These are phyloP conservation scores for Acanthosepion esculentum DNA, from an alignment of 2,888 invertebrate species.

Conservation along the genomic window DNA sequence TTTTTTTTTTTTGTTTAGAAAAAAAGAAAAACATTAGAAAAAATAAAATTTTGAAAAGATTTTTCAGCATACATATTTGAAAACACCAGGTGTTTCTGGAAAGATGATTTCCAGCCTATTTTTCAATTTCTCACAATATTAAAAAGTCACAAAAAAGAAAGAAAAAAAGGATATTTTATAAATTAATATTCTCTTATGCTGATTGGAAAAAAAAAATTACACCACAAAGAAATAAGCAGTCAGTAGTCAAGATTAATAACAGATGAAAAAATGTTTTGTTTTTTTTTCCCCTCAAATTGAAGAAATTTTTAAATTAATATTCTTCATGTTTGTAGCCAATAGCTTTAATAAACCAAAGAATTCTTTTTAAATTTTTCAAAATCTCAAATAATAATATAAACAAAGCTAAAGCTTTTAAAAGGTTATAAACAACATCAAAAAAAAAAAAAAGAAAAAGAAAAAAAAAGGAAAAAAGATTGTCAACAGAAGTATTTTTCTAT, in stretches of 20 bases:
- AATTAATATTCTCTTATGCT: neutral
- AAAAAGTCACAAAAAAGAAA: neutral
- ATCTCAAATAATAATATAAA: too few relatives aligned
- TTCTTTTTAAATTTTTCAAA: neutral
- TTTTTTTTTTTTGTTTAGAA: neutral
- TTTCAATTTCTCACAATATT: neutral
- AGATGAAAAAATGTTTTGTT: neutral
- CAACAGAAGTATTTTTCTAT: too few relatives aligned
- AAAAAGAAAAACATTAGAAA: neutral
- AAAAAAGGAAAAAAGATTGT: too few relatives aligned
- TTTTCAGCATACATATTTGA: constrained; percentile 33
- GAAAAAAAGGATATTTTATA: neutral
- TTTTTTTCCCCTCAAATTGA: too few relatives aligned
- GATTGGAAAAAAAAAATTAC: neutral
- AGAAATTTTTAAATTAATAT: neutral
- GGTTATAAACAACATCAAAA: too few relatives aligned
- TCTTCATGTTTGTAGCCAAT: neutral
- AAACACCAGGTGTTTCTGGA: constrained; percentile 20
- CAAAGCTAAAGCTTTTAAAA: too few relatives aligned
- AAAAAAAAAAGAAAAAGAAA: too few relatives aligned
- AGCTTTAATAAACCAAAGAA: neutral
- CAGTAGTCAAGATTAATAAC: neutral
- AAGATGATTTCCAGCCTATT: neutral
- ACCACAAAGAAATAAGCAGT: neutral
- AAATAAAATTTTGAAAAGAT: neutral